Conservation (phyloP, 2,113 vertebrate species). For the Nematolebias whitei region DNA sequence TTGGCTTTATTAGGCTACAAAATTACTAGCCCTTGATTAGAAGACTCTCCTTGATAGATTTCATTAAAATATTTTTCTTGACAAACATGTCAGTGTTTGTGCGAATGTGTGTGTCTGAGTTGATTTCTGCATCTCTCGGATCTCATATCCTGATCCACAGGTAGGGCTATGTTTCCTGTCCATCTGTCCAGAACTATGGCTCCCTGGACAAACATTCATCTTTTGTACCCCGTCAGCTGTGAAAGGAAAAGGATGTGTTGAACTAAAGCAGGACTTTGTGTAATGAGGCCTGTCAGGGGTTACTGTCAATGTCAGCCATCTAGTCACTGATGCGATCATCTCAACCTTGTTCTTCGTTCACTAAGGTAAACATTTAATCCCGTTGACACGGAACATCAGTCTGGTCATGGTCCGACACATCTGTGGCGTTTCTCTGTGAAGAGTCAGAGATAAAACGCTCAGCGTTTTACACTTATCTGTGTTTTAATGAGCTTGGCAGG, state of each 20-base stretch:
- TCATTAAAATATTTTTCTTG: no score
- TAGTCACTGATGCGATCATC: neutral
- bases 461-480: no score
- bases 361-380: neutral
- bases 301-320: neutral
- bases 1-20: no score
- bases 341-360: neutral
- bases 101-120: neutral
- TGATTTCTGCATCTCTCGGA: conserved; percentile 22
- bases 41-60: no score
- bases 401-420: neutral
- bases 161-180: conserved; percentile 40
- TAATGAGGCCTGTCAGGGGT: neutral
- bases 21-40: no score
- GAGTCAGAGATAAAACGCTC: no score
- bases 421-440: no score
- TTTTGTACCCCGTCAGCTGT: conserved; percentile 16
- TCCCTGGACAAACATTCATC: conserved; percentile 25
- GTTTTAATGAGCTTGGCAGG: no score
- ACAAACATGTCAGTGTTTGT: neutral
- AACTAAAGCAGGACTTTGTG: neutral
- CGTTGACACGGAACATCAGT: neutral
- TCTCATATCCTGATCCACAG: conserved; percentile 44
- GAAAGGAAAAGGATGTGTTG: conserved; percentile 26
- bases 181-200: conserved; percentile 15